These are phyloP conservation scores for Carcinoscorpius rotundicauda DNA, from an alignment of 1,140 invertebrate species.

Conservation along the genomic window DNA sequence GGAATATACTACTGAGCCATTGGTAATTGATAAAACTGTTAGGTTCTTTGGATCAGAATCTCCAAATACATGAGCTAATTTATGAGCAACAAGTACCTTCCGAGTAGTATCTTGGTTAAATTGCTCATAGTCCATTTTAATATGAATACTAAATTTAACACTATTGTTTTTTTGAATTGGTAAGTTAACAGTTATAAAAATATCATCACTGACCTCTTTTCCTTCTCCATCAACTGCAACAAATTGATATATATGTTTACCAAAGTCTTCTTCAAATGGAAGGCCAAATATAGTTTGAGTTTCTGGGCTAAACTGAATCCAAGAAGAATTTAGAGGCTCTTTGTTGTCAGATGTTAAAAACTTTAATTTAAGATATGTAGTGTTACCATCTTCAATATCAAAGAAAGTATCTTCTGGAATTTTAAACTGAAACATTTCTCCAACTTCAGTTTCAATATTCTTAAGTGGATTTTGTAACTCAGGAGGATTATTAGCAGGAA, in stretches of 20 bases:
- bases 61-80: conserved; percentile 56
- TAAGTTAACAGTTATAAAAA: conserved; percentile 57
- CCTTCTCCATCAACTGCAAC: conserved; percentile 52
- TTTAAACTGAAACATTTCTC: conserved; percentile 59
- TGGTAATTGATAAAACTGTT: conserved; percentile 44
- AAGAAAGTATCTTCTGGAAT: conserved; percentile 76
- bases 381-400: conserved; percentile 69
- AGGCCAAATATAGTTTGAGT: conserved; percentile 84
- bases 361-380: conserved; percentile 54
- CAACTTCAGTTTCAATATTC: conserved; percentile 60
- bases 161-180: conserved; percentile 40
- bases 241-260: conserved; percentile 60
- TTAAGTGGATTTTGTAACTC: conserved; percentile 72
- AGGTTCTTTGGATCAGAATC: conserved; percentile 59
- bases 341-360: conserved; percentile 56
- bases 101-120: conserved; percentile 51
- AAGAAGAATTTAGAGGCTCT: conserved; percentile 50
- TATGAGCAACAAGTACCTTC: conserved; percentile 57
- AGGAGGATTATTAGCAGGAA: conserved; percentile 33
- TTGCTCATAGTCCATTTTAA: conserved; percentile 55
- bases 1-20: conserved; percentile 42
- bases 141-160: conserved; percentile 51
- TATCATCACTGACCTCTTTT: conserved; percentile 55
- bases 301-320: conserved; percentile 76
- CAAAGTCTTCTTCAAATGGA: conserved; percentile 51